A percentile compares a stretch with the other conserved stretches of the same genome.
These are phyloP conservation scores for Melinaea marsaeus DNA, from an alignment of 2,888 invertebrate genomes.

Conservation along the genomic window DNA sequence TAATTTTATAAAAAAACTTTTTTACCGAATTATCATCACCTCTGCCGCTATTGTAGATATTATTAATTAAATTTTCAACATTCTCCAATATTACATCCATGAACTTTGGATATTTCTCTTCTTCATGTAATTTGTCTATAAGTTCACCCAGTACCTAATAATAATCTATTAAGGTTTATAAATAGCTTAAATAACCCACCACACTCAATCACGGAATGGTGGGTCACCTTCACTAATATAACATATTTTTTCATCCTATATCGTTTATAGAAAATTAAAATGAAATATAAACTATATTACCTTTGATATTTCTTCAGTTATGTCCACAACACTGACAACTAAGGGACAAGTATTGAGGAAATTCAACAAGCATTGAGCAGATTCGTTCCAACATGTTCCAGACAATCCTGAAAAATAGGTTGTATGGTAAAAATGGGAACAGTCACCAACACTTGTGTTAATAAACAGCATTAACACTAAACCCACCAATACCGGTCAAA, in stretches of 20 bases:
- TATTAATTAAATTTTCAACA: constrained; percentile 39
- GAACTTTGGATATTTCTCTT: constrained; percentile 59
- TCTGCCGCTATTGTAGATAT: constrained; percentile 40
- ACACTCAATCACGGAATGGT: neutral
- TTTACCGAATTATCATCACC: constrained; percentile 42
- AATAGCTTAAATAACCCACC: too few species aligned
- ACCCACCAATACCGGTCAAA: too few species aligned
- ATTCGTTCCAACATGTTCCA: constrained; percentile 46
- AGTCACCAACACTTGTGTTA: neutral
- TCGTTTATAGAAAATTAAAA: neutral
- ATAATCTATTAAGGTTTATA: constrained; percentile 2
- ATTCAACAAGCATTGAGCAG: constrained; percentile 45
- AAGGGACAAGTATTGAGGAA: constrained; percentile 45
- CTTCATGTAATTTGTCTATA: constrained; percentile 57
- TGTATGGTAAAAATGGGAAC: neutral
- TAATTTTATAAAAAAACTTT: constrained; percentile 1
- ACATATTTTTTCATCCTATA: too few species aligned
- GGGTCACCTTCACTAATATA: too few species aligned
- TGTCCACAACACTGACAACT: constrained; percentile 39
- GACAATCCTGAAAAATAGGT: constrained; percentile 42
- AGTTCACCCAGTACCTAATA: constrained; percentile 55
- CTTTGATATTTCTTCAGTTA: constrained; percentile 52
- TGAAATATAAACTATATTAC: constrained; percentile 36
- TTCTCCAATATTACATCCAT: constrained; percentile 52
- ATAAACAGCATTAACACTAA: neutral